phyloP scores from a whole-genome alignment of 2,888 invertebrate species.

The Gymnosoma rotundatum region DNA sequence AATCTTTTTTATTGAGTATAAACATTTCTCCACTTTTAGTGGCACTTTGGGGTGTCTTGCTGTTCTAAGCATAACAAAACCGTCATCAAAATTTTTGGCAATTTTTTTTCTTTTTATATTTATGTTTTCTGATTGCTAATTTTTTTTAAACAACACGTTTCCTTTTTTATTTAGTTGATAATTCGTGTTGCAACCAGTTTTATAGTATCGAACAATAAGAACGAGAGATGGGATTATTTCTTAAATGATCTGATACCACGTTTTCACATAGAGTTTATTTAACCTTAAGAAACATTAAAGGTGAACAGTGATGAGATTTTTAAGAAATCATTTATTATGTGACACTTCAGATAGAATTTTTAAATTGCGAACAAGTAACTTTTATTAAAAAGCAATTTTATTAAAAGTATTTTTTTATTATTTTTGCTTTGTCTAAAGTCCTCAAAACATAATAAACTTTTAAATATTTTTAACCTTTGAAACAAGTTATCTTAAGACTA shows the following conservation, averaged over 20 bases:
- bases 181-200: constrained; percentile 56
- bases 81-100: constrained; percentile 40
- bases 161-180: constrained; percentile 31
- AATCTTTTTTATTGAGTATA: neutral
- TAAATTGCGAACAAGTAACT: neutral
- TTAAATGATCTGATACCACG: constrained; percentile 51
- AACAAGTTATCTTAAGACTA: no score
- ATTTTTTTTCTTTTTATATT: constrained; percentile 38
- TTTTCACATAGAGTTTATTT: neutral
- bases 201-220: neutral
- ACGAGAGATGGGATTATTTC: constrained; percentile 36
- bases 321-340: no score
- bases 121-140: constrained; percentile 3
- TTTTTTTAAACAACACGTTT: constrained; percentile 50
- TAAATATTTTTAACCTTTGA: no score
- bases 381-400: no score
- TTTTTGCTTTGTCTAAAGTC: neutral
- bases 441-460: no score
- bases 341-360: no score
- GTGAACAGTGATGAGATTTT: constrained; percentile 11
- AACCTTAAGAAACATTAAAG: constrained; percentile 46
- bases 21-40: constrained; percentile 20
- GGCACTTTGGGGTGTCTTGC: constrained; percentile 51
- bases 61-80: constrained; percentile 25
- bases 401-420: no score